Conservation (phyloP, 2,113 vertebrate species). For the Calypte anna region DNA sequence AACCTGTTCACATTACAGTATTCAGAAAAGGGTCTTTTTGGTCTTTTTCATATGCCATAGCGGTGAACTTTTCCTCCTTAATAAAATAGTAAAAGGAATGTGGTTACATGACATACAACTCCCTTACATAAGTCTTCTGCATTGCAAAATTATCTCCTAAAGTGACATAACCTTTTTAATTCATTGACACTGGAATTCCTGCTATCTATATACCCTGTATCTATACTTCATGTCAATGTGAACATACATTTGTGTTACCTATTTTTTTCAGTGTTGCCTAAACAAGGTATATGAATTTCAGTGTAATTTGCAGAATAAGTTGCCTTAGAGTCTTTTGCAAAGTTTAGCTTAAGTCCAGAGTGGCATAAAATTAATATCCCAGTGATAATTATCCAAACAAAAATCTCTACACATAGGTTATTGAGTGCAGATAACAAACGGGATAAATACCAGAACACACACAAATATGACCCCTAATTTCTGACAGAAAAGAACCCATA, state of each 20-base stretch:
- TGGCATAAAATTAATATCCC: background rate
- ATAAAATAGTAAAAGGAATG: background rate
- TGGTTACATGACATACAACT: background rate
- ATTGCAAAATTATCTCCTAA: background rate
- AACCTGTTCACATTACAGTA: slow-evolving; percentile 40
- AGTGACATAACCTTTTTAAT: background rate
- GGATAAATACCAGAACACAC: background rate
- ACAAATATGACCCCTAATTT: background rate
- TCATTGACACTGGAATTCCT: background rate
- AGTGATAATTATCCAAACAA: background rate
- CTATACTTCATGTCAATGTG: background rate
- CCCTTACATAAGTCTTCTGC: background rate
- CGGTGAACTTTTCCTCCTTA: background rate
- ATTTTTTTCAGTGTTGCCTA: background rate
- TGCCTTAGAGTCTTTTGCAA: background rate
- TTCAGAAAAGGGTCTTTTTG: slow-evolving; percentile 26
- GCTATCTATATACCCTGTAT: background rate
- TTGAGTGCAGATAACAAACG: background rate
- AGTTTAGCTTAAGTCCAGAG: background rate
- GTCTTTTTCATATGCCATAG: slow-evolving; percentile 19
- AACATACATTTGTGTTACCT: background rate
- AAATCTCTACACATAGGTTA: background rate
- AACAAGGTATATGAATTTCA: background rate
- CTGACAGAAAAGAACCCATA: background rate
- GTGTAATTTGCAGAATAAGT: background rate